Evolutionary conservation across 2,888 invertebrate species (phyloP), one percentile per base, ranked within the genome.

Genomic region (Toxonevra muliebris): DNA sequence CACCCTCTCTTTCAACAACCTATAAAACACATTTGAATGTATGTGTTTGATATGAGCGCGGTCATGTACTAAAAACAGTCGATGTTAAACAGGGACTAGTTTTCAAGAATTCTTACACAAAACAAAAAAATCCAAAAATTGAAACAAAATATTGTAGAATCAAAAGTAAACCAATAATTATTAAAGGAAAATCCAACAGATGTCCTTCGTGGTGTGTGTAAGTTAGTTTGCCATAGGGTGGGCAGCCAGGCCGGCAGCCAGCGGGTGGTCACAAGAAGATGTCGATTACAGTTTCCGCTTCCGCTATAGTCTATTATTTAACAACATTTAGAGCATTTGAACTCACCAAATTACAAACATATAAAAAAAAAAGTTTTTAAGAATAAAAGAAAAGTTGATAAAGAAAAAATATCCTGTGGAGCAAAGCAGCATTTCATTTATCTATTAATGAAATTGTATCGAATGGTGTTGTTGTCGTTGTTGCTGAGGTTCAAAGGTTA

Each of bases 141-240:
- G 30, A 30, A 30, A 30, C 30, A 30, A 30, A 30, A 30, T 30
- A 30, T 30, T 30, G 7, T 30, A 7, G 2, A 55, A 60, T 63
- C 65, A 65, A 65, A 58, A 59, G 15, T 48, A 59, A 65, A 48
- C 59, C 42, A 50, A 50, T 59, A 65, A 65, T 65, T 65, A 65
- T 20, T 30, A 53, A 65, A 20, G 52, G n/a, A 65, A 65, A 65
- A 58, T 65, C 59, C 59, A 52, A 59, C 65, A 65, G 65, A 65
- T 65, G 65, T 65, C 43, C 42, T 43, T 15, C 20, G 50, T 30
- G 12, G 20, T 17, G 58, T 42, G n/a, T 45, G 41, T n/a, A 40
- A 41, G 43, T 20, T 30, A 30, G 30, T 30, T 2, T 7, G 7
- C 7, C 30, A 30, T 7, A 30, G 30, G 30, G 30, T 30, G 30